Evolutionary conservation across 2,797 vertebrate species (phyloP).

Genomic region (Sardinella longiceps): DNA sequence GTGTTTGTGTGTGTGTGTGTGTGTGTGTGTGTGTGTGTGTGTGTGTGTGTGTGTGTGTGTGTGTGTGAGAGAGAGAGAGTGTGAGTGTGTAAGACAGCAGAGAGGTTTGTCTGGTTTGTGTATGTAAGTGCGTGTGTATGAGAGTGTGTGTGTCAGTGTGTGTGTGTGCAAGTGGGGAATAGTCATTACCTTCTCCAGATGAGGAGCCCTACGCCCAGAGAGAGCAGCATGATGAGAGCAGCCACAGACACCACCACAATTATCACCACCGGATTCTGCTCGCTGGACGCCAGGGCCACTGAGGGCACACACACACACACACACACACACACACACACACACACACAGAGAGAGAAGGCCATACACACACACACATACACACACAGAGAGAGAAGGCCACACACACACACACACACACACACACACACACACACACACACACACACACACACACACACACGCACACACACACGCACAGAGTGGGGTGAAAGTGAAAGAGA

Average conservation of each 20-base stretch:
- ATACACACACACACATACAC: background rate
- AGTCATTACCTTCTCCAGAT: slow-evolving; percentile 89
- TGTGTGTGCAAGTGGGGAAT: background rate
- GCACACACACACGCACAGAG: background rate
- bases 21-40: slow-evolving; percentile 25
- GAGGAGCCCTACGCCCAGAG: slow-evolving; percentile 81
- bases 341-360: slow-evolving; percentile 29
- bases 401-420: background rate
- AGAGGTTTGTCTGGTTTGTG: background rate
- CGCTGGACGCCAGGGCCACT: slow-evolving; percentile 85
- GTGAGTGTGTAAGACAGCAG: background rate
- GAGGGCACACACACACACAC: slow-evolving; percentile 28
- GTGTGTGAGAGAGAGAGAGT: no score
- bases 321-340: slow-evolving; percentile 22
- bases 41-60: slow-evolving; percentile 12
- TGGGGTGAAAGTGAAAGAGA: background rate
- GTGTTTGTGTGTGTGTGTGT: background rate
- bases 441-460: background rate
- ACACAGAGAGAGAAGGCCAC: background rate
- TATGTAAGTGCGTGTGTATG: background rate
- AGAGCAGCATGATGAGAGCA: slow-evolving; percentile 87
- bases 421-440: background rate
- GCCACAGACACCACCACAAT: slow-evolving; percentile 85
- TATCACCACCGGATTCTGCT: slow-evolving; percentile 86
- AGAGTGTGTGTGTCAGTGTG: slow-evolving; percentile 23